phyloP scores from a whole-genome alignment of 2,113 vertebrate species.

The Phoenicopterus ruber region DNA sequence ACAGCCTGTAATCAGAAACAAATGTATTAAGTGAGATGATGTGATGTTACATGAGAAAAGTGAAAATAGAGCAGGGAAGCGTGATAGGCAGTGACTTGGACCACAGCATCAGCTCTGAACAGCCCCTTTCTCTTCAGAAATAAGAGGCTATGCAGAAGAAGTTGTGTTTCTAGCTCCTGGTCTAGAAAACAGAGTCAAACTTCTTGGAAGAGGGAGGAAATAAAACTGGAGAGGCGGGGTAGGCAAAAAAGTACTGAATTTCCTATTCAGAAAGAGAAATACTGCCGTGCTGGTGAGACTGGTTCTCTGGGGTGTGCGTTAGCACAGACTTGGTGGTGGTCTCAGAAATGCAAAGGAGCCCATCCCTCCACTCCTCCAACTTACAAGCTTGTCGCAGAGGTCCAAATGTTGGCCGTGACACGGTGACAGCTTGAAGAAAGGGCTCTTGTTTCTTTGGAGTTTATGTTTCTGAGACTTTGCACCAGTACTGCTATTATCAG shows the following conservation, averaged over 20 bases:
- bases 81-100: constrained; percentile 66
- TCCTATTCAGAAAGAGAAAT: background rate
- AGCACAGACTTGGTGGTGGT: background rate
- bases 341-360: background rate
- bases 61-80: constrained; percentile 48
- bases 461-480: background rate
- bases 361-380: background rate
- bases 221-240: background rate
- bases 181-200: constrained; percentile 25
- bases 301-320: background rate
- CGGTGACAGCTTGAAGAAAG: background rate
- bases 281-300: background rate
- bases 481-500: background rate
- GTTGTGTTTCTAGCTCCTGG: constrained; percentile 52
- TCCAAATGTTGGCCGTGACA: background rate
- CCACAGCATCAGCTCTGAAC: constrained; percentile 32
- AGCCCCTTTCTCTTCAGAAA: constrained; percentile 46
- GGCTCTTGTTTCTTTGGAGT: background rate
- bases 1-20: constrained; percentile 77
- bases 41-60: constrained; percentile 76
- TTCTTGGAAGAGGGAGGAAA: constrained; percentile 8
- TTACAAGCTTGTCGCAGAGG: background rate
- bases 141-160: constrained; percentile 45
- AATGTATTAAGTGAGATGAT: constrained; percentile 75
- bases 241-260: background rate